A percentile compares a stretch with the other conserved stretches of the same genome.
These are phyloP conservation scores for Anoplius nigerrimus DNA, from an alignment of 2,888 invertebrate species.

Conservation along the genomic window DNA sequence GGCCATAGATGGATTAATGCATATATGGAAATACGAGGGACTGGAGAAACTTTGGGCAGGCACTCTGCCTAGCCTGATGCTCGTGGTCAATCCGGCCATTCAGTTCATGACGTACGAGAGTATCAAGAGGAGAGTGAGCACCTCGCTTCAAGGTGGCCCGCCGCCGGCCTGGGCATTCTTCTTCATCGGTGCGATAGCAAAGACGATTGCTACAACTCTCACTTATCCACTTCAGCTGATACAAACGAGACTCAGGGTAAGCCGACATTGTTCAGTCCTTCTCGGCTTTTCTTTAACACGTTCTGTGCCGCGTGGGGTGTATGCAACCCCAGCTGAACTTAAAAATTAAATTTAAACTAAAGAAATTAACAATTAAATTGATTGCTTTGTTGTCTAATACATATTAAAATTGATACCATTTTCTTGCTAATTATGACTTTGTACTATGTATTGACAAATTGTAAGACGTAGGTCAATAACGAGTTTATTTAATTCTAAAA, in stretches of 20 bases:
- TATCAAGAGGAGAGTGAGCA: slow-evolving; percentile 83
- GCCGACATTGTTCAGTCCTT: no score
- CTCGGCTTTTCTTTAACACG: neutral
- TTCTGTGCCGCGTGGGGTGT: no score
- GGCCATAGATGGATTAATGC: slow-evolving; percentile 80
- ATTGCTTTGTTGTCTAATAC: no score
- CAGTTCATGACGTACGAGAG: slow-evolving; percentile 95
- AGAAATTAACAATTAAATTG: no score
- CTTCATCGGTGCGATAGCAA: slow-evolving; percentile 88
- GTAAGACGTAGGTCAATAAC: no score
- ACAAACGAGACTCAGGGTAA: slow-evolving; percentile 85
- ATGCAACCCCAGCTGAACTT: neutral
- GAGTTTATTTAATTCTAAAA: no score
- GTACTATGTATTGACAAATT: no score
- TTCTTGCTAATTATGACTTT: no score
- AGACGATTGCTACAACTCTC: slow-evolving; percentile 89
- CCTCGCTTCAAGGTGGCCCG: slow-evolving; percentile 75
- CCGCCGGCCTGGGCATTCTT: slow-evolving; percentile 81
- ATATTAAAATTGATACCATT: no score
- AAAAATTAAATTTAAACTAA: no score
- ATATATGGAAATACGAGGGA: slow-evolving; percentile 86
- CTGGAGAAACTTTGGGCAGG: slow-evolving; percentile 88
- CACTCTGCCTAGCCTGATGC: slow-evolving; percentile 87
- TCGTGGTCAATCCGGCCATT: slow-evolving; percentile 92
- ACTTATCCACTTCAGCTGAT: slow-evolving; percentile 93